Percentiles rank a stretch among this genome's conserved stretches.
phyloP scores from a whole-genome alignment of 2,797 vertebrate genomes.

The Propithecus deckenii region DNA sequence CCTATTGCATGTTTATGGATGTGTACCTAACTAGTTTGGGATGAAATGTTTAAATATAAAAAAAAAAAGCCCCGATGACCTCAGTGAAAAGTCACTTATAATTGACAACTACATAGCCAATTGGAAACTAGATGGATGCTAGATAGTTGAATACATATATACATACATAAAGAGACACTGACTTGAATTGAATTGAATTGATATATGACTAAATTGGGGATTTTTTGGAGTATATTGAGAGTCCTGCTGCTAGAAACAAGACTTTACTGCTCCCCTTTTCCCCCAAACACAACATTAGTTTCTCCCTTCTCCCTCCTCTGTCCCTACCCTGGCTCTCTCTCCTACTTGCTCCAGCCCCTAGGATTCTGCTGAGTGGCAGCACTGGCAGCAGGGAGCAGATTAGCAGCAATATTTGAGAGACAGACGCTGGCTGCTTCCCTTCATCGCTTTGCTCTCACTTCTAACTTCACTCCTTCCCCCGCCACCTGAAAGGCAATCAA shows the following conservation, averaged over 20 bases:
- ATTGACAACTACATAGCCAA: not conserved
- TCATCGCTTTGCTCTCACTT: constrained; percentile 53
- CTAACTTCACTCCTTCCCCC: not conserved
- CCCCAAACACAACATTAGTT: not conserved
- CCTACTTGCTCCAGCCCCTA: not conserved
- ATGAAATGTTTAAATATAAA: not conserved
- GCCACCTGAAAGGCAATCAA: constrained; percentile 44
- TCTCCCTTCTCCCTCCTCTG: not conserved
- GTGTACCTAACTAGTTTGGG: not conserved
- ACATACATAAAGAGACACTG: not conserved
- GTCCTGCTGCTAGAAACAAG: not conserved
- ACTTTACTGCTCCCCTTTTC: not conserved
- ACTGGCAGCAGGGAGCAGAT: constrained; percentile 38
- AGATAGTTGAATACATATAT: not conserved
- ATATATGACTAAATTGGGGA: not conserved
- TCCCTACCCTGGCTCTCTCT: not conserved
- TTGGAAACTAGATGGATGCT: not conserved
- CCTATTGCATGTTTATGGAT: not conserved
- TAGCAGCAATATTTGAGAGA: constrained; percentile 38
- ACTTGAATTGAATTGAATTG: not conserved
- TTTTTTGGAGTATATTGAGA: not conserved
- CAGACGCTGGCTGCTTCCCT: not conserved
- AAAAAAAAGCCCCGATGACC: not conserved
- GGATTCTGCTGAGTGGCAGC: constrained; percentile 39
- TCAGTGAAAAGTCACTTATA: not conserved